Base-by-base conservation (phyloP, 2,797 vertebrate species). In the Zenarchopterus dispar region DNA sequence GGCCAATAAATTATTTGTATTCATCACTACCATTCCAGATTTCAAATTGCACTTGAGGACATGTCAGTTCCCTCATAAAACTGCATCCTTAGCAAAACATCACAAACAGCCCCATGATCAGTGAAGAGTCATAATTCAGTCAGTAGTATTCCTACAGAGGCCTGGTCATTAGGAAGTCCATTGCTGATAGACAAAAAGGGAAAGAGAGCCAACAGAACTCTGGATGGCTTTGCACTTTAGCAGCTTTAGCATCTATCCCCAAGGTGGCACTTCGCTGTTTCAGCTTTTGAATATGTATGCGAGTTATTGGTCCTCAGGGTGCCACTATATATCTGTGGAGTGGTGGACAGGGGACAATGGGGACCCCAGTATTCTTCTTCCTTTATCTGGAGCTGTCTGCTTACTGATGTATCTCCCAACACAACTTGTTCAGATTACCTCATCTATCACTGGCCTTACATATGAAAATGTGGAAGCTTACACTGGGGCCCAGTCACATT, bases 401-500 rank as follows among this genome's bases (percentile, higher is more conserved):
- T 73, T 85, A 60, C 91, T 93, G 92, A 94, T 93, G 87, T 84
- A 94, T 93, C 88, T 93, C 90, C 86, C 87, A 87, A 86, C 82
- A 81, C 85, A 91, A 89, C 87, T 85, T 87, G 82, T 89, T 89
- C 82, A 87, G 91, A 94, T 93, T 91, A 91, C 89, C 92, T 94
- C 92, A 94, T 94, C 89, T 88, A 93, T 94, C 93, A 94, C 59
- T 80, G 77, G 82, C 76, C 79, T 85, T 85, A 79, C 75, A 90
- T 92, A 90, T 89, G 87, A 89, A 86, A 89, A 92, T 91, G 86
- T 79, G 82, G 82, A 91, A 90, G 67, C 76, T 78, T 70, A 84
- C 76, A 80, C 80, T 50, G 73, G 77, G 78, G 76, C 65, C 74
- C 62, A 73, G 85, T 77, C 82, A 81, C 74, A 70, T 79, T 82